phyloP scores from a whole-genome alignment of 1,140 invertebrate species.

The Ruditapes philippinarum region DNA sequence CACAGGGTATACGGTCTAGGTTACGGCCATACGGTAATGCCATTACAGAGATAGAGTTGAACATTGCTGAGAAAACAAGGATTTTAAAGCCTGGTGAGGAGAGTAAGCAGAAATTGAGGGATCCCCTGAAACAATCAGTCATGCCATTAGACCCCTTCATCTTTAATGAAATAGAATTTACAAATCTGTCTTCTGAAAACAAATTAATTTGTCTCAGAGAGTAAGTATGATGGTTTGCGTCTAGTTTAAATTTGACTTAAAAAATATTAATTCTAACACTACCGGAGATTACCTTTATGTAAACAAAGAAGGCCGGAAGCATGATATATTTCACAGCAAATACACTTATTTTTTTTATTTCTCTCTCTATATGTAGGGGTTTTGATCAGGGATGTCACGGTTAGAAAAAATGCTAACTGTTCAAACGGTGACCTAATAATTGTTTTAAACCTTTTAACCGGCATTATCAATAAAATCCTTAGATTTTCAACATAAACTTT shows the following conservation, averaged over 20 bases:
- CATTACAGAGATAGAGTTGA: constrained; percentile 3
- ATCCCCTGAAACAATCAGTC: constrained; percentile 32
- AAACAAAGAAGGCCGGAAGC: too few species aligned
- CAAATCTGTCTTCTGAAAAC: constrained; percentile 57
- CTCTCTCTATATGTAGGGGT: too few species aligned
- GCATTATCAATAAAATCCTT: too few species aligned
- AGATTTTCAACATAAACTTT: too few species aligned
- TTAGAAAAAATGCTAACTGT: too few species aligned
- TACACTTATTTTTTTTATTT: background rate
- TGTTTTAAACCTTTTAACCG: too few species aligned
- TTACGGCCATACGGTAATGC: constrained; percentile 66
- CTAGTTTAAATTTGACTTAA: background rate
- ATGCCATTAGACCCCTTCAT: constrained; percentile 74
- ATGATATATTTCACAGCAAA: too few species aligned
- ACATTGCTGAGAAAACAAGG: background rate
- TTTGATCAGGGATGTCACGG: too few species aligned
- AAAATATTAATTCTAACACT: too few species aligned
- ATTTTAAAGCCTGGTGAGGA: constrained; percentile 25
- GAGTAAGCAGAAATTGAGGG: background rate
- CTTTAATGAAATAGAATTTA: constrained; percentile 78
- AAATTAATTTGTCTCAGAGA: constrained; percentile 75
- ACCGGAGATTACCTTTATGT: too few species aligned
- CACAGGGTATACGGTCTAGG: constrained; percentile 38
- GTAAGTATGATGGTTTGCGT: constrained; percentile 67
- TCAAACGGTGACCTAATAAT: too few species aligned